Evolutionary conservation across 1,140 invertebrate genomes (phyloP), one percentile per base, ranked within the genome.

Genomic region (Maconellicoccus hirsutus): DNA sequence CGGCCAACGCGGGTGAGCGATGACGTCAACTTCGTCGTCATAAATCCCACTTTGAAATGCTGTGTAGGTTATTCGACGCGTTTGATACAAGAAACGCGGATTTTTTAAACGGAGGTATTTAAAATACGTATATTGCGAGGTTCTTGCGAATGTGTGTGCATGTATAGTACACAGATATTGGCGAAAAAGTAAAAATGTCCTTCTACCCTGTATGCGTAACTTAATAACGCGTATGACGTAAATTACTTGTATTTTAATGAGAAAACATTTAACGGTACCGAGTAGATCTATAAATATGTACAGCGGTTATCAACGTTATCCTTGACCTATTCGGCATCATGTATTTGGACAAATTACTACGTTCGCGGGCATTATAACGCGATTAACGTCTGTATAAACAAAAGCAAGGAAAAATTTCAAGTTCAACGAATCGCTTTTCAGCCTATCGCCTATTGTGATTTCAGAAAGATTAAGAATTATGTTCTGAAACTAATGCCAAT

Each of bases 151-250:
- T 12, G 29, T 33, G 29, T 52, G 42, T 52, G 42, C 42, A 52
- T 14, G 42, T 52, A 52, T 52, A n/a, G n/a, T 19, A 19, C 42
- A 19, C 3, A 52, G 42, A 19, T 52, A 52, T 52, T 14, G 42
- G 42, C 42, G 42, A 52, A 52, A 52, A 52, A 52, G 42, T 52
- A 52, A 52, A 52, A 52, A 52, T 52, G 42, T 52, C 42, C 42
- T 52, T 52, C 42, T 52, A 52, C 42, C 42, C 42, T 19, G 16
- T 52, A 16, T 52, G 42, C 42, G 42, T 52, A 52, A 52, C 42
- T 52, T 52, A 52, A 52, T 52, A 52, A 52, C 42, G 42, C 42
- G 42, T 52, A 52, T 52, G 42, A 52, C 42, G 42, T 52, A 52
- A 52, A 52, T 52, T 52, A 52, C 42, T 52, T 19, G 42, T 52